These are phyloP conservation scores for Gulo gulo DNA, from an alignment of 2,113 vertebrate species.

Conservation along the genomic window DNA sequence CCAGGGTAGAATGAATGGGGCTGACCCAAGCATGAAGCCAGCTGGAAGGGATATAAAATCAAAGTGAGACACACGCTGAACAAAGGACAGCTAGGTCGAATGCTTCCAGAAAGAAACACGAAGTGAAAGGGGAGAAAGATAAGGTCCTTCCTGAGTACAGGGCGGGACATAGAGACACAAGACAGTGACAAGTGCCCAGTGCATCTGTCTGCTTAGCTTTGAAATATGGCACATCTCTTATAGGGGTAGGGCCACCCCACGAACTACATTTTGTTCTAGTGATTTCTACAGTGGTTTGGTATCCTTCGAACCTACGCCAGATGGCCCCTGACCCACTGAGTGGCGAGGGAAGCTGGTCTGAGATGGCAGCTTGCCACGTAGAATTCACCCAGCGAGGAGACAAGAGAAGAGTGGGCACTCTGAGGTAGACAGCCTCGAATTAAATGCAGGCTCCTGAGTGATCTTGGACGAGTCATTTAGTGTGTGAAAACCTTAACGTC, in stretches of 20 bases:
- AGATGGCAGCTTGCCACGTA: neutral
- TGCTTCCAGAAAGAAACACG: neutral
- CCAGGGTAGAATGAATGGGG: accelerated
- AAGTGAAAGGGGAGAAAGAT: neutral
- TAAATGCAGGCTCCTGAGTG: neutral
- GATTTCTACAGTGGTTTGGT: neutral
- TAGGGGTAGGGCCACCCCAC: neutral
- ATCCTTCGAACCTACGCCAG: neutral
- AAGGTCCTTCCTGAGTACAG: neutral
- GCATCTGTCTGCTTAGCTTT: neutral
- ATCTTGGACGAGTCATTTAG: neutral
- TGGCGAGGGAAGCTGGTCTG: neutral
- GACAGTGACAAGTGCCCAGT: neutral
- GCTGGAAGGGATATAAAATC: neutral
- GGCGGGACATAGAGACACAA: neutral
- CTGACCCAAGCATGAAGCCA: neutral
- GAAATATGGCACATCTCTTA: neutral
- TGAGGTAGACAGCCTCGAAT: neutral
- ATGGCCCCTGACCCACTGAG: neutral
- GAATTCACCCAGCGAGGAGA: neutral
- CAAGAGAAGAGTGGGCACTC: neutral
- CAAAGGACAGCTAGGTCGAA: neutral
- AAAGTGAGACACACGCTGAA: neutral
- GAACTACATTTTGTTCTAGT: neutral
- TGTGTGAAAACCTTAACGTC: neutral